Conservation (phyloP, 2,113 vertebrate genomes). For the Channa maculata region DNA sequence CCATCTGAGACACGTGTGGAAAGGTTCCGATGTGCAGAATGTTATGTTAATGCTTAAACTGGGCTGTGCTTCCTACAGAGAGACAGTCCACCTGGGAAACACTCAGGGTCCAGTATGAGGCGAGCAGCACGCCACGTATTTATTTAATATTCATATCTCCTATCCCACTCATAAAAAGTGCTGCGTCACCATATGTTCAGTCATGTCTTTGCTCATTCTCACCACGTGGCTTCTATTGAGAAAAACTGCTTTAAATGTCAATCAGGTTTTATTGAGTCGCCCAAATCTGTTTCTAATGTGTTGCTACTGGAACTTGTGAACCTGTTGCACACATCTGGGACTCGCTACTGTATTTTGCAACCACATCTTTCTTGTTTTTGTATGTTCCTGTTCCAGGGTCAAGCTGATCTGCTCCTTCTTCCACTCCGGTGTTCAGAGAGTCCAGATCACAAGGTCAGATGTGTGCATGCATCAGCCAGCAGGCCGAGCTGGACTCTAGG, state of each 20-base stretch:
- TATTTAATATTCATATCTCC: slow-evolving; percentile 56
- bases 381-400: not conserved
- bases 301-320: too few species aligned
- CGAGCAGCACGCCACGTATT: slow-evolving; percentile 38
- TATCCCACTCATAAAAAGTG: slow-evolving; percentile 28
- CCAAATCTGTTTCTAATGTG: too few species aligned
- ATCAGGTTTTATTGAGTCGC: slow-evolving; percentile 10
- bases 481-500: slow-evolving; percentile 57
- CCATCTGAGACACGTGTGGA: slow-evolving; percentile 55
- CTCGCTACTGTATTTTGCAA: not conserved
- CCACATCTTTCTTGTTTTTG: not conserved
- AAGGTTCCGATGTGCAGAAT: slow-evolving; percentile 20
- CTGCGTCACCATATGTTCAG: slow-evolving; percentile 62
- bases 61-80: not conserved
- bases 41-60: slow-evolving; percentile 11
- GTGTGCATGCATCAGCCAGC: slow-evolving; percentile 32
- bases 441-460: slow-evolving; percentile 50
- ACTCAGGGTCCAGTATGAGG: slow-evolving; percentile 13
- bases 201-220: slow-evolving; percentile 39
- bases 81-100: slow-evolving; percentile 3
- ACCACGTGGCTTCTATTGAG: slow-evolving; percentile 20
- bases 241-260: slow-evolving; percentile 27
- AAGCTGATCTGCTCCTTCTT: slow-evolving; percentile 3
- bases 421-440: not conserved
- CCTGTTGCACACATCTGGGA: not conserved